These are phyloP conservation scores for Capitella teleta DNA, from an alignment of 1,140 invertebrate genomes.

Conservation along the genomic window DNA sequence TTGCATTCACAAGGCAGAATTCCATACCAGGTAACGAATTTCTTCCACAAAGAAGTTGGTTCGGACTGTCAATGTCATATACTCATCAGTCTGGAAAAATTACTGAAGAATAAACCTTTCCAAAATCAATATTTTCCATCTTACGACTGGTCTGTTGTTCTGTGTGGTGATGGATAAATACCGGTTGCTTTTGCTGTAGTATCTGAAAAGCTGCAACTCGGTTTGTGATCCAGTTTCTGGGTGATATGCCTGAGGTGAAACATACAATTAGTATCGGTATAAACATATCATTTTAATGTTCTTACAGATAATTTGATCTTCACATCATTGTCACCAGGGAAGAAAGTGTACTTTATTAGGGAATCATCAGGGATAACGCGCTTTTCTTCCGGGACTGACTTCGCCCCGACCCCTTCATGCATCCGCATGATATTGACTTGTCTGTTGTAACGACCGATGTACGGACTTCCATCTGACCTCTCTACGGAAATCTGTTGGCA, in stretches of 20 bases:
- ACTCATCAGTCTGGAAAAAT: background rate
- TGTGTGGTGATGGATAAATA: background rate
- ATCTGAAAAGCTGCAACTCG: background rate
- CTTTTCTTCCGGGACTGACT: background rate
- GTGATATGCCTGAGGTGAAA: background rate
- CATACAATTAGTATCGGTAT: background rate
- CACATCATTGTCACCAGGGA: background rate
- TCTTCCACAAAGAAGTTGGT: no score
- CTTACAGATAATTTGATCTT: background rate
- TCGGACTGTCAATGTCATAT: conserved; percentile 7
- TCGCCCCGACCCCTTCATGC: background rate
- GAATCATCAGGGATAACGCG: background rate
- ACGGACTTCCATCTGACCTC: background rate
- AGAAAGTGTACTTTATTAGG: background rate
- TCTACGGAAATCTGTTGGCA: background rate
- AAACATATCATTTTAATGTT: background rate
- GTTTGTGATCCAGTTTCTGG: background rate
- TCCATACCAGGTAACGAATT: no score
- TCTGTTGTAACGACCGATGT: background rate
- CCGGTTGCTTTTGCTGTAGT: background rate
- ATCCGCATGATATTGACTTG: background rate
- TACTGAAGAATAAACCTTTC: no score
- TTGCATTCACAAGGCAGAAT: no score
- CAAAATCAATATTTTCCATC: no score
- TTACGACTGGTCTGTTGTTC: background rate